Percentiles rank a stretch among this genome's conserved stretches.
phyloP scores from a whole-genome alignment of 2,113 vertebrate species.

The Bombycilla garrulus region DNA sequence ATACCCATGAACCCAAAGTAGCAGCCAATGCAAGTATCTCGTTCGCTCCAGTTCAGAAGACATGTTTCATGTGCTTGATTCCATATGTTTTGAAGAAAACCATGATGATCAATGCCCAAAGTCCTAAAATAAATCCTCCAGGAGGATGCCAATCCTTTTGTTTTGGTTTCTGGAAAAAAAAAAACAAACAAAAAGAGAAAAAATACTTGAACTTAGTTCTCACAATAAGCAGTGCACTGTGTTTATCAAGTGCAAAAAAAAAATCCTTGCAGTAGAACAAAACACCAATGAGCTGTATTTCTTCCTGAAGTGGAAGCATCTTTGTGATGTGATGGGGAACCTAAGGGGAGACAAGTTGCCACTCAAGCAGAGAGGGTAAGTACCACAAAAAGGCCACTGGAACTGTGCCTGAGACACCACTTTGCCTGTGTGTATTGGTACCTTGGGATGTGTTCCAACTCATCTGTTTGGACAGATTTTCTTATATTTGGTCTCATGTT shows the following conservation, averaged over 20 bases:
- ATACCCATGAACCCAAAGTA: background rate
- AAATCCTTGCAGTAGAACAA: background rate
- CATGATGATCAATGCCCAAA: constrained; percentile 95
- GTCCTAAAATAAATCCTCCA: constrained; percentile 94
- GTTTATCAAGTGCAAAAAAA: background rate
- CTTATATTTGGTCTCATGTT: background rate
- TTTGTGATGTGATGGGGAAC: background rate
- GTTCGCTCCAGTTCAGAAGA: constrained; percentile 79
- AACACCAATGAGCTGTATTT: background rate
- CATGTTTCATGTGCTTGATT: constrained; percentile 95
- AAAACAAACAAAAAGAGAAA: background rate
- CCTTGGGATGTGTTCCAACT: background rate
- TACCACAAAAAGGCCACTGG: background rate
- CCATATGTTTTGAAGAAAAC: constrained; percentile 97
- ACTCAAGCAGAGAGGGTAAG: background rate
- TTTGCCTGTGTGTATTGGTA: accelerated
- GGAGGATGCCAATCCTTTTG: constrained; percentile 97
- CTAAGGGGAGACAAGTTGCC: background rate
- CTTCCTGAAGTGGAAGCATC: background rate
- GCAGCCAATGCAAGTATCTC: background rate
- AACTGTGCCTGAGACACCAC: background rate
- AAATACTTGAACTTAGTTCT: background rate
- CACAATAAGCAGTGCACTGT: background rate
- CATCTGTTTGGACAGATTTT: background rate
- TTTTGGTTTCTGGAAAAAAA: constrained; percentile 88